Evolutionary conservation across 1,140 invertebrate species (phyloP).

Genomic region (Melipona quadrifasciata): DNA sequence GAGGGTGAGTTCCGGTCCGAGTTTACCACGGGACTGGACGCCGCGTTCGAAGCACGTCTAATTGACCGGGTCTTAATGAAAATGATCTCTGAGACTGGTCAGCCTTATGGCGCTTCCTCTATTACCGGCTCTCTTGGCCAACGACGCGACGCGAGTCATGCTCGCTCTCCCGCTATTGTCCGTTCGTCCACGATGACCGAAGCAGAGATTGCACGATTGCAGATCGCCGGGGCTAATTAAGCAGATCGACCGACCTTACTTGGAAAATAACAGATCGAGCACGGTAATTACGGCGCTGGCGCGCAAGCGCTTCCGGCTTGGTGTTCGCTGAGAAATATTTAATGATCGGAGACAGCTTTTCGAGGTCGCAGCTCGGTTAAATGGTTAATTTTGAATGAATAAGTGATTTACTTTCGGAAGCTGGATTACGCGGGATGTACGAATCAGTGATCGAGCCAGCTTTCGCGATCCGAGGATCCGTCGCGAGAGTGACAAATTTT

Average conservation of each 20-base stretch:
- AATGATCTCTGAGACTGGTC: constrained; percentile 59
- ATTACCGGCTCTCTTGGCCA: constrained; percentile 39
- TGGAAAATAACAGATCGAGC: constrained; percentile 1
- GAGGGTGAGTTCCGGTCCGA: constrained; percentile 53
- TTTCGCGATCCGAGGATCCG: no score
- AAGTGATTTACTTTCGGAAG: not conserved
- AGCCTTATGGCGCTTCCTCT: constrained; percentile 15
- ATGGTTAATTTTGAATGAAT: not conserved
- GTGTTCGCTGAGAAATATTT: not conserved
- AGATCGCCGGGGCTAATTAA: constrained; percentile 29
- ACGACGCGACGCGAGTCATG: constrained; percentile 16
- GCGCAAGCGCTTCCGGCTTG: not conserved
- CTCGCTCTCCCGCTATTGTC: not conserved
- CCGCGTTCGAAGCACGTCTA: constrained; percentile 66
- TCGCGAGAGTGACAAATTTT: no score
- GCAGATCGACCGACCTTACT: not conserved
- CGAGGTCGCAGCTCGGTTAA: no score
- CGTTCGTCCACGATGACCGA: constrained; percentile 20
- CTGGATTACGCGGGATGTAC: no score
- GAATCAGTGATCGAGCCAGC: no score
- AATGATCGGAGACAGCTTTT: not conserved
- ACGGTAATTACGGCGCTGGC: not conserved
- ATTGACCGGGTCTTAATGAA: constrained; percentile 71
- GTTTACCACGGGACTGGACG: constrained; percentile 60
- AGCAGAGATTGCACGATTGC: not conserved